A percentile compares a stretch with the other conserved stretches of the same genome.
phyloP scores from a whole-genome alignment of 2,113 vertebrate genomes.

The Limnothrissa miodon region DNA sequence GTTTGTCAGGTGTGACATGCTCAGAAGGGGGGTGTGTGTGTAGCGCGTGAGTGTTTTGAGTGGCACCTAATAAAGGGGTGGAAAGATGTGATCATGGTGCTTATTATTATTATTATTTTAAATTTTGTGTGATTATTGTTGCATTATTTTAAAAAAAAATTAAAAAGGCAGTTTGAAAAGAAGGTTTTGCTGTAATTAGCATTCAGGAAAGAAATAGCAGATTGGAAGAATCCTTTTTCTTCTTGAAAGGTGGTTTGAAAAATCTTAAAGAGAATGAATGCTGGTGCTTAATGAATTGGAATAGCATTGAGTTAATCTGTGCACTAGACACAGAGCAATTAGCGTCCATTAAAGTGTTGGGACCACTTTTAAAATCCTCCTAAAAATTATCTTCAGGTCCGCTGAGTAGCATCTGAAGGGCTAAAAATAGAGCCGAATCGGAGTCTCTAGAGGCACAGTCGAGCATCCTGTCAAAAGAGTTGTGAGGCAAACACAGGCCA shows the following conservation, averaged over 20 bases:
- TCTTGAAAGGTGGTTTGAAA: neutral
- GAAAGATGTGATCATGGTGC: neutral
- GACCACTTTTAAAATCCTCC: conserved; percentile 33
- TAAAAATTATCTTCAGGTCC: conserved; percentile 31
- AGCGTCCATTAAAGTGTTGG: conserved; percentile 38
- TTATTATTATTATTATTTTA: too few species aligned
- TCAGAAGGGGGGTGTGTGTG: neutral
- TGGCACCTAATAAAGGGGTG: neutral
- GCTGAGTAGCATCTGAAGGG: conserved; percentile 29
- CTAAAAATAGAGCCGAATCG: conserved; percentile 38
- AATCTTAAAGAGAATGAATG: neutral
- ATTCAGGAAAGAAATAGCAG: neutral
- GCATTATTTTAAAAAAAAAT: too few species aligned
- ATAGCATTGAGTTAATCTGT: conserved; percentile 17
- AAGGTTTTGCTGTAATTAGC: neutral
- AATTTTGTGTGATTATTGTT: too few species aligned
- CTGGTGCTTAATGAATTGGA: neutral
- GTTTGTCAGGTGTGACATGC: neutral
- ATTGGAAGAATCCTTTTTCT: neutral
- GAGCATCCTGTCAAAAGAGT: neutral
- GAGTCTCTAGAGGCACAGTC: neutral
- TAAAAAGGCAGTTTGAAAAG: too few species aligned
- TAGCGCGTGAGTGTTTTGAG: neutral
- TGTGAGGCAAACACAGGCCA: neutral
- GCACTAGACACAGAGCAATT: conserved; percentile 39